Base-by-base conservation (phyloP, 1,140 invertebrate genomes). In the Ruditapes philippinarum region DNA sequence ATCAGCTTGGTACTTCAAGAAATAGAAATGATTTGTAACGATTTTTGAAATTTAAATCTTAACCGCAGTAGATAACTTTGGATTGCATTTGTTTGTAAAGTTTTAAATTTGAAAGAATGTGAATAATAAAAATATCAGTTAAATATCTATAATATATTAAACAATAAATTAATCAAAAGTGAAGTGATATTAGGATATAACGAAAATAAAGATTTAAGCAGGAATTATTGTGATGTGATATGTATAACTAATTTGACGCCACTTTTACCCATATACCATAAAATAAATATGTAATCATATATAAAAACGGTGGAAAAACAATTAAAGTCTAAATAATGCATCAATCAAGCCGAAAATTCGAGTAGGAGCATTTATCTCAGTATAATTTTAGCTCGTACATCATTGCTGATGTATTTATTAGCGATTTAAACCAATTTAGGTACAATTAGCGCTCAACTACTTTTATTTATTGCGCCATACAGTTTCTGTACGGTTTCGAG, bases 371-470 rank as follows among this genome's bases (percentile, higher is more conserved):
- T 70, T 38, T 70, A 70, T 70, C 65, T 70, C 65, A 22, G 33
- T 70, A 70, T 70, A 70, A 70, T 14, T 38, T 36, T 36, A 70
- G 19, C 33, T 12, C 33, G 28, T 70, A 70, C 65, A 70, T 70
- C 73, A 76, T 49, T 14, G 31, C 49, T 80, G 78, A 80, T 57
- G 54, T 80, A 80, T 80, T 80, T 80, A 80, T 80, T 80, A 33
- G 49, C n/a, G 28, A 31, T 57, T 80, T 80, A 57, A 80, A 49
- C 51, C 81, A 83, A 68, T 70, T 83, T 68, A 83, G 81, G 22
- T n/a, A 70, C 62, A 83, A 68, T 83, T 83, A 83, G 45, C 19
- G 40, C 33, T 83, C 14, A 54, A 42, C 25, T 11, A 54, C n/a
- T 33, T 51, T 70, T 73, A 73, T 84, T 84, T 84, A 84, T 74